These are phyloP conservation scores for Morelia viridis DNA, from an alignment of 2,797 vertebrate genomes.

Conservation along the genomic window DNA sequence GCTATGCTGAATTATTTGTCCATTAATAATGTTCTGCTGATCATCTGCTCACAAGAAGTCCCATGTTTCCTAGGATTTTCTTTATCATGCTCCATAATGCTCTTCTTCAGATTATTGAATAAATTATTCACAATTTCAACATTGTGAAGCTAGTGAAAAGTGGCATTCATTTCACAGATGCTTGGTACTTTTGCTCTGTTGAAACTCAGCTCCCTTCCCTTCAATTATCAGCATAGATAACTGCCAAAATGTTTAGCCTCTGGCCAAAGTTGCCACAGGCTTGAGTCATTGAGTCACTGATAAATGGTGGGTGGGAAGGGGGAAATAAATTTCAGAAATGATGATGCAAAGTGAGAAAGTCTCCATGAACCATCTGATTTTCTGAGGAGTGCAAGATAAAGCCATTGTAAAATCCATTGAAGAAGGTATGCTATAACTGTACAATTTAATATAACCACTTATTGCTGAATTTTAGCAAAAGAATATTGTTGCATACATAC, in stretches of 20 bases:
- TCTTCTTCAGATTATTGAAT: not conserved
- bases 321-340: not conserved
- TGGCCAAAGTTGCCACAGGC: not conserved
- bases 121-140: not conserved
- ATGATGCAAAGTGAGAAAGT: not conserved
- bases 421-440: not conserved
- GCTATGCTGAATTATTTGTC: not conserved
- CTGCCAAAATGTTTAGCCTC: not conserved
- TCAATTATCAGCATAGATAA: not conserved
- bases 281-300: not conserved
- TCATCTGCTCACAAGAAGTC: not conserved
- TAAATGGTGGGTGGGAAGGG: not conserved
- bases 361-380: not conserved
- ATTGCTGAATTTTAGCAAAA: not conserved
- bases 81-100: not conserved
- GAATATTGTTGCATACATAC: not conserved
- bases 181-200: not conserved
- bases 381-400: not conserved
- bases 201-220: not conserved
- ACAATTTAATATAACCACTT: not conserved
- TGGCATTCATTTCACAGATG: not conserved
- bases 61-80: not conserved
- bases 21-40: not conserved
- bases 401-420: not conserved
- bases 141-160: not conserved